A percentile compares a stretch with the other conserved stretches of the same genome.
Evolutionary conservation across 2,113 vertebrate genomes (phyloP).

Genomic region (Pterocles orientalis): DNA sequence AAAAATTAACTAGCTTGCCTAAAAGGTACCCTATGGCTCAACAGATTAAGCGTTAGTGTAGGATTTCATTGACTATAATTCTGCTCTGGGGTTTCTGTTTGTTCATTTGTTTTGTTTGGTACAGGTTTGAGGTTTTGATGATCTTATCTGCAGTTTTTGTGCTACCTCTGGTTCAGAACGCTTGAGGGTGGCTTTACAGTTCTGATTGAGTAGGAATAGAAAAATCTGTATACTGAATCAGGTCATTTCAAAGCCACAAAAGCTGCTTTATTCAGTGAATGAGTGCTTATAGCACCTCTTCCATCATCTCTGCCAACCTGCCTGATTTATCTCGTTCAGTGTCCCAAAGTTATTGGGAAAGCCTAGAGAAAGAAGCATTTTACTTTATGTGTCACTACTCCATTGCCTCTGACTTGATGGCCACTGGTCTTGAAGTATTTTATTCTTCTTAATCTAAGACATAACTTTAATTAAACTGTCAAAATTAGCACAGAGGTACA

Average conservation of each 20-base stretch:
- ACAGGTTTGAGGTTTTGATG: conserved; percentile 19
- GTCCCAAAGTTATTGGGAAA: not conserved
- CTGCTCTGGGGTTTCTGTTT: conserved; percentile 1
- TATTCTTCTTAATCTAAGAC: not conserved
- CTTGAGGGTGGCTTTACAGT: conserved; percentile 48
- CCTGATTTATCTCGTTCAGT: not conserved
- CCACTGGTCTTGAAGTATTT: not conserved
- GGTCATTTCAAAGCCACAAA: conserved; percentile 23
- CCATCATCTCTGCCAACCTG: not conserved
- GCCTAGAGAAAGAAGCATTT: not conserved
- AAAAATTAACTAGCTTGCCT: not conserved
- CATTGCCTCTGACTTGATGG: not conserved
- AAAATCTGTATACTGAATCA: conserved; percentile 30
- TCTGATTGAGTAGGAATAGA: not conserved
- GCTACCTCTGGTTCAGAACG: conserved; percentile 32
- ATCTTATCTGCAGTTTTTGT: conserved; percentile 20
- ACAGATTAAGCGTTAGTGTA: conserved; percentile 18
- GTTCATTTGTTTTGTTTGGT: conserved; percentile 29
- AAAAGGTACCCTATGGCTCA: not conserved
- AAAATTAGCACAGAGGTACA: not conserved
- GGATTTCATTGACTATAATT: conserved; percentile 21
- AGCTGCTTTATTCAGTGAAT: not conserved
- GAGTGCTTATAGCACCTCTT: not conserved
- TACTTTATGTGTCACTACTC: not conserved
- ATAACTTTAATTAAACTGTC: not conserved